Conservation (phyloP, 2,797 vertebrate genomes). For the Xenopus petersii region DNA sequence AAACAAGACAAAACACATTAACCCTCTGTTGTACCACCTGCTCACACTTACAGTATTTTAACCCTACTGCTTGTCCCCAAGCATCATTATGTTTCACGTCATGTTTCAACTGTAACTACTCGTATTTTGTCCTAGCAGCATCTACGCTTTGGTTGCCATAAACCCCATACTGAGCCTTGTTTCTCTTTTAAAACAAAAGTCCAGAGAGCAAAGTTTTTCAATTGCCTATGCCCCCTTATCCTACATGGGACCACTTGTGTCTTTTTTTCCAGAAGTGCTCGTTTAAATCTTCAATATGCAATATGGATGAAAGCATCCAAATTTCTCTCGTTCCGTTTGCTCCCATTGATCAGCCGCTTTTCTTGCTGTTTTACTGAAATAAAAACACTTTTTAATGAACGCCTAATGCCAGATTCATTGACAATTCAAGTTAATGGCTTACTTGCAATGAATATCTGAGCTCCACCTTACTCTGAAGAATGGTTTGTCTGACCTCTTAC, state of each 20-base stretch:
- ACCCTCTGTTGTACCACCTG: conserved; percentile 64
- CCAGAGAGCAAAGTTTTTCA: conserved; percentile 65
- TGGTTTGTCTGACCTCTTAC: conserved; percentile 49
- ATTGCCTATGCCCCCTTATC: conserved; percentile 62
- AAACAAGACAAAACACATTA: conserved; percentile 60
- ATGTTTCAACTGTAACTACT: conserved; percentile 53
- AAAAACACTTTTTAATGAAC: conserved; percentile 75
- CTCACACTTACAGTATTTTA: conserved; percentile 63
- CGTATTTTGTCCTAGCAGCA: conserved; percentile 53
- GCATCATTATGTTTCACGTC: conserved; percentile 57
- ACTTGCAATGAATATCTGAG: conserved; percentile 66
- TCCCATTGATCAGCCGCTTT: conserved; percentile 73
- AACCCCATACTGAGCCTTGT: conserved; percentile 58
- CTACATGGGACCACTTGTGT: conserved; percentile 61
- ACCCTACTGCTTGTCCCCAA: conserved; percentile 52
- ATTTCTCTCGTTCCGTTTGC: conserved; percentile 75
- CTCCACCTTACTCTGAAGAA: conserved; percentile 61
- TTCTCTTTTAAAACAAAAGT: conserved; percentile 61
- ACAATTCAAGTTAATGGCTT: conserved; percentile 75
- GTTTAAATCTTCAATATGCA: conserved; percentile 81
- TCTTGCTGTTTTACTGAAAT: conserved; percentile 70
- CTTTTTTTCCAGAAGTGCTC: conserved; percentile 77
- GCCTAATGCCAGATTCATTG: conserved; percentile 75
- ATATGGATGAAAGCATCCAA: conserved; percentile 79
- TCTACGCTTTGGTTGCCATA: conserved; percentile 61